Evolutionary conservation across 1,140 invertebrate genomes (phyloP).

Genomic region (Caerostris extrusa): DNA sequence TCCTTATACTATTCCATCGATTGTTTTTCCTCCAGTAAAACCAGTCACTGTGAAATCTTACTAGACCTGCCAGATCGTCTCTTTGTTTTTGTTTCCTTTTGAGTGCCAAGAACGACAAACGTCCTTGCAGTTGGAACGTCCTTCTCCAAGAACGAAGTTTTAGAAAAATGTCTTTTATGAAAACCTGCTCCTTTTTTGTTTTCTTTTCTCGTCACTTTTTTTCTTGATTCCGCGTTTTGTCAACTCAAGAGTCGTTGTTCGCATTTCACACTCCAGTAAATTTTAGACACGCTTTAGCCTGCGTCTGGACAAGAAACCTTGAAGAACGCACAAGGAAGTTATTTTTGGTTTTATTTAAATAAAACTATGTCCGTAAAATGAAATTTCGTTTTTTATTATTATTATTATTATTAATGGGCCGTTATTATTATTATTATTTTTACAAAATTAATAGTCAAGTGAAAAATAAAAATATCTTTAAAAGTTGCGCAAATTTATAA

Average conservation of each 20-base stretch:
- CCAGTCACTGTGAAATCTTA: not conserved
- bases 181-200: not conserved
- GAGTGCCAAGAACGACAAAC: slow-evolving; percentile 30
- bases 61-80: not conserved
- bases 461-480: no score
- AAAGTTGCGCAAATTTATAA: no score
- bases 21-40: not conserved
- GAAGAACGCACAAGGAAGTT: slow-evolving; percentile 18
- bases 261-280: slow-evolving; percentile 58
- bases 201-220: not conserved
- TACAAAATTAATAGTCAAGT: no score
- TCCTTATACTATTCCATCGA: not conserved
- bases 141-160: slow-evolving; percentile 1
- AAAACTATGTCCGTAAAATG: no score
- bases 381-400: no score
- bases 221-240: not conserved
- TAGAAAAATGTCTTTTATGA: not conserved
- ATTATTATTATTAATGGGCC: no score
- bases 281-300: not conserved
- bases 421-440: no score
- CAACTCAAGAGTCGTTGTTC: not conserved
- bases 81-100: not conserved
- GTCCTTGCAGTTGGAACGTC: slow-evolving; percentile 5
- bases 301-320: slow-evolving; percentile 15
- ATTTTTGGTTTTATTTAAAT: not conserved